A percentile compares a stretch with the other conserved stretches of the same genome.
Conservation (phyloP, 2,113 vertebrate species). For the Pollimyrus isidori region DNA sequence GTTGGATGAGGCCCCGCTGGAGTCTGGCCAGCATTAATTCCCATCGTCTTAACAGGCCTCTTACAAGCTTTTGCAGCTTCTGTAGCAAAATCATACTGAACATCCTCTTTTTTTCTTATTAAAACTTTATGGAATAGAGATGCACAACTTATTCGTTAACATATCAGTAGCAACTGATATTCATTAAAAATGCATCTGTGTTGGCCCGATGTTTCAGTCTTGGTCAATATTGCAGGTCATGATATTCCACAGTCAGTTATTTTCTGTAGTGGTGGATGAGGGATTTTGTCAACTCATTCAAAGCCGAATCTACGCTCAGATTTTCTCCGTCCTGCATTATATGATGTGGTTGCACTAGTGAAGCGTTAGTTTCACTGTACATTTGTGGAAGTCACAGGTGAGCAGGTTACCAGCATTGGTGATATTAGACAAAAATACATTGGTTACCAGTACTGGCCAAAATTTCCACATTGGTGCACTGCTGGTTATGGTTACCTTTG, state of each 20-base stretch:
- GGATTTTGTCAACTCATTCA: background rate
- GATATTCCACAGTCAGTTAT: background rate
- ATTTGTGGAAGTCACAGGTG: background rate
- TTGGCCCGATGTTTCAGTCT: background rate
- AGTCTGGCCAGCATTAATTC: background rate
- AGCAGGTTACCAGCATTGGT: background rate
- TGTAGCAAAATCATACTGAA: background rate
- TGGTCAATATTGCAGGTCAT: background rate
- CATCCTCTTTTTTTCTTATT: background rate
- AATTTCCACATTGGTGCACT: background rate
- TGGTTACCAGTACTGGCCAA: background rate
- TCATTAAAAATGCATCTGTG: background rate
- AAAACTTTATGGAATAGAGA: background rate
- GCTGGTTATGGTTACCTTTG: background rate
- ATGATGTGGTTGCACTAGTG: background rate
- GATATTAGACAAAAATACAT: background rate
- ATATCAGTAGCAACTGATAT: background rate
- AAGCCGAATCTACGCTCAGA: background rate
- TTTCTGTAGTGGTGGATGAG: background rate
- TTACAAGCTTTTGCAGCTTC: background rate
- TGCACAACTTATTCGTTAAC: background rate
- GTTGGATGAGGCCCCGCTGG: background rate
- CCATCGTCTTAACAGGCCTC: background rate
- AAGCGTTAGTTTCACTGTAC: background rate
- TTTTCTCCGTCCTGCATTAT: background rate